Evolutionary conservation across 2,797 vertebrate species (phyloP), one percentile per base, ranked within the genome.

Genomic region (Erithacus rubecula): DNA sequence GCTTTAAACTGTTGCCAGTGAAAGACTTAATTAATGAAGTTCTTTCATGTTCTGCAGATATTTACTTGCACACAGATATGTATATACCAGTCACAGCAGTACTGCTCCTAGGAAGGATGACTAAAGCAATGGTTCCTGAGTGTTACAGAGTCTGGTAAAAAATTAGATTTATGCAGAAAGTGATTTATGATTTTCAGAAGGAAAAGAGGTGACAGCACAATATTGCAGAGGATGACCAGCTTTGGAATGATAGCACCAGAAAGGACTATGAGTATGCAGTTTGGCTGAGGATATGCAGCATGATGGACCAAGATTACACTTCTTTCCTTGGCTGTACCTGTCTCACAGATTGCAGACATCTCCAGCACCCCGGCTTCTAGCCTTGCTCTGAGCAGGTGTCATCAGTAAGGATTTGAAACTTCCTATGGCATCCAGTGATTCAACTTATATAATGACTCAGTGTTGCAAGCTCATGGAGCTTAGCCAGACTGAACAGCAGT

Each of bases 381-480:
- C 43, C 58, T 78, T 75, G 44, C 59, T 81, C 47, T 43, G 26
- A 39, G 27, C 36, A 95, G 23, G 15, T 90, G 51, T 91, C 77
- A 81, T 88, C 55, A 88, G 71, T 83, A 90, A 69, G 18, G 47
- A 69, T 81, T 56, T 90, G 59, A 86, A 96, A 91, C 34, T 49
- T 58, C 79, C 63, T 58, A 21, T 3, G 9, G 79, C 52, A 64
- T 67, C 67, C 53, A 81, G 55, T 91, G 79, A 92, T 65, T 93
- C 87, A 86, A 55, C 56, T 87, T 89, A 36, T 46, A 37, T 62
- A 91, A 92, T 65, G 64, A 83, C 56, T 53, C 63, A 23, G 51
- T 86, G 79, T 91, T 83, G 91, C 72, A 94, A 92, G 83, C 62
- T 81, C 63, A 63, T 83, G 82, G 76, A 92, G 36, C 32, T 86